These are phyloP conservation scores for Poeciliopsis prolifica DNA, from an alignment of 2,113 vertebrate species.

Conservation along the genomic window DNA sequence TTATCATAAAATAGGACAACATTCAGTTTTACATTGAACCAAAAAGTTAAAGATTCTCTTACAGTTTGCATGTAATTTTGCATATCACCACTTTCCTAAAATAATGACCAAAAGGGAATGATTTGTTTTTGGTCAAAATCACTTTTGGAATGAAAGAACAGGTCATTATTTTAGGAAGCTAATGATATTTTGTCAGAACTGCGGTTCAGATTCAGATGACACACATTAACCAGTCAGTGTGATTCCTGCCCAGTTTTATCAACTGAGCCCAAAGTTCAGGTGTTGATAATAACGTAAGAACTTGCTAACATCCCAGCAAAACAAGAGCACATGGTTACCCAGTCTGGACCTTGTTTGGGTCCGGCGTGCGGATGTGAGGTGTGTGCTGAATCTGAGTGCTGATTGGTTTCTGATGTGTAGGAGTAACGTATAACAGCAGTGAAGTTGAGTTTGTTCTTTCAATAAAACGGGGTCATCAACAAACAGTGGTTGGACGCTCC, in stretches of 20 bases:
- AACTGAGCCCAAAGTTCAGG: neutral
- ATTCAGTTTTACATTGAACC: neutral
- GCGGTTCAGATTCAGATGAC: neutral
- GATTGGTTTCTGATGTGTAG: slow-evolving; percentile 43
- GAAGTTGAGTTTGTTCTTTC: slow-evolving; percentile 10
- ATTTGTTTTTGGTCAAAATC: no score
- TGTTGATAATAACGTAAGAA: neutral
- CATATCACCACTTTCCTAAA: no score
- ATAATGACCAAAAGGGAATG: no score
- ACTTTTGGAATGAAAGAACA: no score
- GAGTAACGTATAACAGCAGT: slow-evolving; percentile 29
- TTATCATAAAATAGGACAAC: neutral
- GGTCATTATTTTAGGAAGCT: no score
- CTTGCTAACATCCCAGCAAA: neutral
- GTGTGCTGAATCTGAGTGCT: slow-evolving; percentile 1
- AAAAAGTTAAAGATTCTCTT: neutral
- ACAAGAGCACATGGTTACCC: neutral
- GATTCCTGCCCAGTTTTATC: neutral
- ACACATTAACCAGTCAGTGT: neutral
- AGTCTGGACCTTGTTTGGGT: slow-evolving; percentile 8
- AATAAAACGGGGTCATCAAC: neutral
- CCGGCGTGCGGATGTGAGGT: neutral
- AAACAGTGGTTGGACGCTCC: neutral
- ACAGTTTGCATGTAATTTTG: no score
- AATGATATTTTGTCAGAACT: neutral